Percentiles rank a stretch among this genome's conserved stretches.
Conservation (phyloP, 1,140 invertebrate species). For the Aphidius gifuensis region DNA sequence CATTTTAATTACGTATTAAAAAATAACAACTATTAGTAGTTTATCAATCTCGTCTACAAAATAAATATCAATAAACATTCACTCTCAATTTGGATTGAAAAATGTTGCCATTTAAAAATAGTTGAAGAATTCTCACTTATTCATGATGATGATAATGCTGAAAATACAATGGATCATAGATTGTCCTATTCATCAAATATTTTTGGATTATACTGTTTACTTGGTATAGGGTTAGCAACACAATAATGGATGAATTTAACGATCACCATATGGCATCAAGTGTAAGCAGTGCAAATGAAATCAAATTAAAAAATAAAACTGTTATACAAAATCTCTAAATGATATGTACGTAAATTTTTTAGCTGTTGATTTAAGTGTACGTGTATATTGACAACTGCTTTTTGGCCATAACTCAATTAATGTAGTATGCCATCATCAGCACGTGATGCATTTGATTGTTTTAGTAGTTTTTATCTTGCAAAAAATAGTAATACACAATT, state of each 20-base stretch:
- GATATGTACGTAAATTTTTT: constrained; percentile 12
- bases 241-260: constrained; percentile 98
- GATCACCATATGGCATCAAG: constrained; percentile 72
- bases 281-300: constrained; percentile 64
- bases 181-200: too few species aligned
- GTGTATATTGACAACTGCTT: constrained; percentile 97
- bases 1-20: too few species aligned
- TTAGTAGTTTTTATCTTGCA: constrained; percentile 93
- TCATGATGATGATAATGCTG: too few species aligned
- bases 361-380: constrained; percentile 92
- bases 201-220: constrained; percentile 83
- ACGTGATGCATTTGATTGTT: constrained; percentile 90
- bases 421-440: constrained; percentile 91
- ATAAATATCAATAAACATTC: too few species aligned
- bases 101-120: too few species aligned
- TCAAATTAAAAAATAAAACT: constrained; percentile 11
- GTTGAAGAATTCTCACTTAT: too few species aligned
- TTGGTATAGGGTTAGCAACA: constrained; percentile 98
- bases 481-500: constrained; percentile 98
- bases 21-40: too few species aligned
- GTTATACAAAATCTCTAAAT: not conserved
- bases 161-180: too few species aligned
- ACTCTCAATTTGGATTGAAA: too few species aligned
- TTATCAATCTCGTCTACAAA: too few species aligned
- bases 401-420: constrained; percentile 98